These are phyloP conservation scores for Autographa gamma DNA, from an alignment of 2,888 invertebrate genomes.

Conservation along the genomic window DNA sequence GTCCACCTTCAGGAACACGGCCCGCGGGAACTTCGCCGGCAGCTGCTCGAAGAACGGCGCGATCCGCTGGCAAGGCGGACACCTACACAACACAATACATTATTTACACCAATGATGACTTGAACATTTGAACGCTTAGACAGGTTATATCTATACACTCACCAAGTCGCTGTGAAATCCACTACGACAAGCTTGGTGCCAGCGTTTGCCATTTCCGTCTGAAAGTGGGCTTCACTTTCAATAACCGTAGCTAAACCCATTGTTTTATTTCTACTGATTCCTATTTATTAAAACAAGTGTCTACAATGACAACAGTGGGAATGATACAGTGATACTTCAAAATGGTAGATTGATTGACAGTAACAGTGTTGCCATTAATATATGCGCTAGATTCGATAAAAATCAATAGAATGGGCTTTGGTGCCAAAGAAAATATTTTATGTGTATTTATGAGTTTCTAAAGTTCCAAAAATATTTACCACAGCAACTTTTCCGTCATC, in stretches of 20 bases:
- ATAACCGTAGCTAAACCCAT: slow-evolving; percentile 91
- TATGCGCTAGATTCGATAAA: neutral
- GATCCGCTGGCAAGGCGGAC: slow-evolving; percentile 98
- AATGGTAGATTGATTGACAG: slow-evolving; percentile 60
- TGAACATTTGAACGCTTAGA: slow-evolving; percentile 66
- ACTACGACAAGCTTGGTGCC: slow-evolving; percentile 97
- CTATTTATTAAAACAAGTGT: slow-evolving; percentile 43
- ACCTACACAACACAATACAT: slow-evolving; percentile 89
- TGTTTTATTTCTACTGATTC: slow-evolving; percentile 56
- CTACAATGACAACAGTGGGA: slow-evolving; percentile 69
- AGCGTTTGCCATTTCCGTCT: slow-evolving; percentile 94
- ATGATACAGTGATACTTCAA: slow-evolving; percentile 69
- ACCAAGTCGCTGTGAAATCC: slow-evolving; percentile 98
- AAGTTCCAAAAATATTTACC: too few relatives aligned
- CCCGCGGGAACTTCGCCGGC: slow-evolving; percentile 95
- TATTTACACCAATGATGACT: slow-evolving; percentile 73
- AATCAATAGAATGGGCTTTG: neutral
- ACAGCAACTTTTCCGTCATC: too few relatives aligned
- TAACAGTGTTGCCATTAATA: slow-evolving; percentile 32
- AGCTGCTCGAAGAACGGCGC: slow-evolving; percentile 97
- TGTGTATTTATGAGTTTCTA: too few relatives aligned
- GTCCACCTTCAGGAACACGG: slow-evolving; percentile 97
- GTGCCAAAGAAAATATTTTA: too few relatives aligned
- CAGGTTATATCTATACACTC: slow-evolving; percentile 71
- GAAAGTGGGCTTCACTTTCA: slow-evolving; percentile 94